phyloP scores from a whole-genome alignment of 2,888 invertebrate species.

The Drosophila kuntzei region DNA sequence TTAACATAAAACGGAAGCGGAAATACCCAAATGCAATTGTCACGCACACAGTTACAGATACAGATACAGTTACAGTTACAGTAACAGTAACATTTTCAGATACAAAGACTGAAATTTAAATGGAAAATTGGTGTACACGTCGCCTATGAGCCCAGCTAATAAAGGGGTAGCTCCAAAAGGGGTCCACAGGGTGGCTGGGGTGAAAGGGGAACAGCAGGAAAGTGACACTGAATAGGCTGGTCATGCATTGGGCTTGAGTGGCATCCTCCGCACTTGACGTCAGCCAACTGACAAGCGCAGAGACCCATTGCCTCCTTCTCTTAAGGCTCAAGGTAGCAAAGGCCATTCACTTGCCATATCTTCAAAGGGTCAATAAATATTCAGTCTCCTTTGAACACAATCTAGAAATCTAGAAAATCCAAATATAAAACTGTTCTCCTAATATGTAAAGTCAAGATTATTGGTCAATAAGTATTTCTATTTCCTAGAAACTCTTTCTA shows the following conservation, averaged over 20 bases:
- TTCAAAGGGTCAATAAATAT: slow-evolving; percentile 4
- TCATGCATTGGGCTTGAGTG: slow-evolving; percentile 26
- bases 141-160: slow-evolving; percentile 43
- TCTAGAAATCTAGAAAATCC: background rate
- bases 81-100: slow-evolving; percentile 10
- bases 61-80: slow-evolving; percentile 17
- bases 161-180: slow-evolving; percentile 35
- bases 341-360: slow-evolving; percentile 17
- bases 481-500: no score
- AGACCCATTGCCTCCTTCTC: slow-evolving; percentile 4
- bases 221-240: slow-evolving; percentile 63
- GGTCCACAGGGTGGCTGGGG: slow-evolving; percentile 23
- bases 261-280: slow-evolving; percentile 26
- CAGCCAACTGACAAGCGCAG: slow-evolving; percentile 39
- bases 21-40: slow-evolving; percentile 68
- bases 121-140: slow-evolving; percentile 65
- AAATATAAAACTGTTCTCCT: background rate
- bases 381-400: background rate
- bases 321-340: slow-evolving; percentile 33
- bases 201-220: no score
- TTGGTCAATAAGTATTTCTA: no score
- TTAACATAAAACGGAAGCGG: slow-evolving; percentile 46
- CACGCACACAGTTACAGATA: slow-evolving; percentile 34
- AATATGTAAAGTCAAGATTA: background rate
- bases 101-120: slow-evolving; percentile 58